Percentiles rank a stretch among this genome's conserved stretches.
Conservation (phyloP, 2,888 invertebrate genomes). For the Leptothorax acervorum region DNA sequence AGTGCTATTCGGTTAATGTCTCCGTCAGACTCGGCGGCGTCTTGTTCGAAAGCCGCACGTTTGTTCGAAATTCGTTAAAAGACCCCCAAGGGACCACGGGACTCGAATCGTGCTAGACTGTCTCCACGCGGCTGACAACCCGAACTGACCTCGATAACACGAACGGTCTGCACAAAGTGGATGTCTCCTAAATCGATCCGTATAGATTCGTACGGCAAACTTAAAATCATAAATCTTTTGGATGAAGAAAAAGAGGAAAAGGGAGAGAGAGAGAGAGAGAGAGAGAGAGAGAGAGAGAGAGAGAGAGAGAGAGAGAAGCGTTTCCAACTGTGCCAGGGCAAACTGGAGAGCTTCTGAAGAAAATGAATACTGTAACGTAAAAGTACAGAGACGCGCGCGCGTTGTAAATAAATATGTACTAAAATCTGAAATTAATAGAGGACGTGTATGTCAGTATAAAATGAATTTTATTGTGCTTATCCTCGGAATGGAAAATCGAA, state of each 20-base stretch:
- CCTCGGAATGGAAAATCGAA: not conserved
- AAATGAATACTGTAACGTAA: not conserved
- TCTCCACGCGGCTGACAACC: slow-evolving; percentile 63
- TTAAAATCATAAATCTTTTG: slow-evolving; percentile 10
- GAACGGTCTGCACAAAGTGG: slow-evolving; percentile 38
- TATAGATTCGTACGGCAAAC: not conserved
- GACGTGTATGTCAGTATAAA: not conserved
- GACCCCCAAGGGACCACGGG: not conserved
- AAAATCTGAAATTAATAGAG: not conserved
- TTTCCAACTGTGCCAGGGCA: slow-evolving; percentile 5
- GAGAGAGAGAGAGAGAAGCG: not conserved
- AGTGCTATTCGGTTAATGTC: slow-evolving; percentile 10
- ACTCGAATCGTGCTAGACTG: slow-evolving; percentile 58
- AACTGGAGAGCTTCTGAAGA: not conserved
- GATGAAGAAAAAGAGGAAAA: not conserved
- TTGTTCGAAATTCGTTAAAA: slow-evolving; percentile 16
- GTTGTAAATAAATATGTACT: not conserved
- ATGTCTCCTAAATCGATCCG: slow-evolving; percentile 17
- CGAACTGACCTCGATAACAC: slow-evolving; percentile 76
- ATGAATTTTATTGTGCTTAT: not conserved
- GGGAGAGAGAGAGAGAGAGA: not conserved
- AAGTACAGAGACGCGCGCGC: not conserved
- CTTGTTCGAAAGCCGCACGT: not conserved
- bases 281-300: not conserved
- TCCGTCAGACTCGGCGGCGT: slow-evolving; percentile 1